These are phyloP conservation scores for Sarcophaga variegata DNA, from an alignment of 2,888 invertebrate genomes.

Conservation along the genomic window DNA sequence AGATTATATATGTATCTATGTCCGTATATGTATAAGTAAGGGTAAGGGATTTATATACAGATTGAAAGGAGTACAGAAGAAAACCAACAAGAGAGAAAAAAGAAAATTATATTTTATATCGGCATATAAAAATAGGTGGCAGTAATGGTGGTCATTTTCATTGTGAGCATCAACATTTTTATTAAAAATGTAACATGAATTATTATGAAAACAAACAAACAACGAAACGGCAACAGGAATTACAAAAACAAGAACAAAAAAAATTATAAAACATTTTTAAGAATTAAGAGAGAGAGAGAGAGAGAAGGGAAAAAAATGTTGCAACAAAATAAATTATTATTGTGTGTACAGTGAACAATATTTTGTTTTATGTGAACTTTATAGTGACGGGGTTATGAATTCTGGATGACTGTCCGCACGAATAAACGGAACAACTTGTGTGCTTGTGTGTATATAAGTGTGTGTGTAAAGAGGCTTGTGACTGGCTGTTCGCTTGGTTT, in stretches of 20 bases:
- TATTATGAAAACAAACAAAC: conserved; percentile 65
- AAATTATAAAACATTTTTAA: not conserved
- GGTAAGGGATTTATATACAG: not conserved
- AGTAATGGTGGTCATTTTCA: conserved; percentile 36
- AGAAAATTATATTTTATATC: not conserved
- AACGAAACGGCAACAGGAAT: conserved; percentile 54
- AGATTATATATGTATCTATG: conserved; percentile 14
- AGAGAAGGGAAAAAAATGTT: not conserved
- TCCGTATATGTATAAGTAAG: not conserved
- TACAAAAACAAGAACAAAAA: conserved; percentile 31
- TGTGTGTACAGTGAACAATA: conserved; percentile 43
- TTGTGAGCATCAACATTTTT: conserved; percentile 64
- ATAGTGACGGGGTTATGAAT: conserved; percentile 53
- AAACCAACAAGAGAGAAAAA: not conserved
- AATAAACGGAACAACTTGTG: not conserved
- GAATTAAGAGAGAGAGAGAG: too few relatives aligned
- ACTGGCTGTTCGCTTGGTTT: conserved; percentile 32
- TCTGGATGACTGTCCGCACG: conserved; percentile 46
- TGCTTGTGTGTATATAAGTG: not conserved
- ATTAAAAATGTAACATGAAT: conserved; percentile 70
- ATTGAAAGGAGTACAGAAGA: not conserved
- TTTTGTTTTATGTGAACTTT: conserved; percentile 48
- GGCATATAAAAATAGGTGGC: not conserved
- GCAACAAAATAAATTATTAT: conserved; percentile 33
- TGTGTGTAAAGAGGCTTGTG: conserved; percentile 5